Percentiles rank a stretch among this genome's conserved stretches.
These are phyloP conservation scores for Marcusenius ussheri DNA, from an alignment of 2,113 vertebrate genomes.

Conservation along the genomic window DNA sequence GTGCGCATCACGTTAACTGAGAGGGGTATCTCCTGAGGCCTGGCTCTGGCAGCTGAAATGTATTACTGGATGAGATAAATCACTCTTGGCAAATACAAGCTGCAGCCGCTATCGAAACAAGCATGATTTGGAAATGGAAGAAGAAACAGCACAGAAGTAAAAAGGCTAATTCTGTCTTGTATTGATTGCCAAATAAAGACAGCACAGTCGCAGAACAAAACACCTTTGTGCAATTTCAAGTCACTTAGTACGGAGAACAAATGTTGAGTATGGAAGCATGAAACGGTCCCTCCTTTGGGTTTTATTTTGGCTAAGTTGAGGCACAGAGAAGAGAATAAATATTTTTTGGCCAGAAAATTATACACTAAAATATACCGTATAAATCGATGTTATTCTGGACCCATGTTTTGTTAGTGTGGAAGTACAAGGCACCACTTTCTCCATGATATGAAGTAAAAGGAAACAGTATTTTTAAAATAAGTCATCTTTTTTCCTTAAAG, in stretches of 20 bases:
- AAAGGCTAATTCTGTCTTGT: constrained; percentile 26
- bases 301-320: too few species aligned
- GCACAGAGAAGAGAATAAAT: not conserved
- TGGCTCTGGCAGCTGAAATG: constrained; percentile 1
- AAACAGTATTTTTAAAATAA: not conserved
- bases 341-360: not conserved
- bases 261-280: not conserved
- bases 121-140: not conserved
- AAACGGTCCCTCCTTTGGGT: not conserved
- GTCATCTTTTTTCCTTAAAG: not conserved
- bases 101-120: not conserved
- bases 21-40: constrained; percentile 7
- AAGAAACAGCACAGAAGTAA: constrained; percentile 10
- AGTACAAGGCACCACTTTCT: not conserved
- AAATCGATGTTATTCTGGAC: not conserved
- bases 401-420: not conserved
- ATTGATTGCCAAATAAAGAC: constrained; percentile 27
- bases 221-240: constrained; percentile 9
- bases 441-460: not conserved
- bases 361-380: not conserved
- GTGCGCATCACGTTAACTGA: not conserved
- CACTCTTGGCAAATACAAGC: constrained; percentile 22
- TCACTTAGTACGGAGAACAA: not conserved
- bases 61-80: constrained; percentile 22
- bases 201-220: constrained; percentile 8